Evolutionary conservation across 2,888 invertebrate species (phyloP).

Genomic region (Junonia oenone): DNA sequence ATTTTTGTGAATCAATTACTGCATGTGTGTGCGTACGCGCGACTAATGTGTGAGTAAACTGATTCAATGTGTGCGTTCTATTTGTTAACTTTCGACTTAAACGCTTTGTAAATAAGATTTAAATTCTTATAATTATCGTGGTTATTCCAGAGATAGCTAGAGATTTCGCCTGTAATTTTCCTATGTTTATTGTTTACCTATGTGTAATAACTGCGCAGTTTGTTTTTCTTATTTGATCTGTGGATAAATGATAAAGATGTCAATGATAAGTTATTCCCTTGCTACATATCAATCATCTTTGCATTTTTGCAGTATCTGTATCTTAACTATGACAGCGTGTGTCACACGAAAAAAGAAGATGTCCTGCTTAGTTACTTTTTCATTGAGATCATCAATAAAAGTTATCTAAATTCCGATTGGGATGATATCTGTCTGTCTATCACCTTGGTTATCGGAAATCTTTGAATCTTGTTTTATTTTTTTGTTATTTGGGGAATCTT

Average conservation of each 20-base stretch:
- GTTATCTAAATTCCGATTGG: too few relatives aligned
- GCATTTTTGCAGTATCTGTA: too few relatives aligned
- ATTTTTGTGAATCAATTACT: not conserved
- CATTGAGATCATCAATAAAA: too few relatives aligned
- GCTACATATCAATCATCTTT: not conserved
- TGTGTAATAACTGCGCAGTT: constrained; percentile 19
- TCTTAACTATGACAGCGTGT: too few relatives aligned
- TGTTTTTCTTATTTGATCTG: not conserved
- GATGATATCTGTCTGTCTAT: too few relatives aligned
- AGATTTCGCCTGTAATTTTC: constrained; percentile 18
- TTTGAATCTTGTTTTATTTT: too few relatives aligned
- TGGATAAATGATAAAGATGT: not conserved
- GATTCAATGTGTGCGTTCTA: not conserved
- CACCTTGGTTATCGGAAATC: too few relatives aligned
- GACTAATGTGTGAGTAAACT: not conserved
- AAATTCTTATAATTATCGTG: not conserved
- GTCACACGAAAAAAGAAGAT: not conserved
- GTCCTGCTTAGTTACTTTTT: too few relatives aligned
- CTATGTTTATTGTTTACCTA: constrained; percentile 6
- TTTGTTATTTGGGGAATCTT: too few relatives aligned
- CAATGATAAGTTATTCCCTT: not conserved
- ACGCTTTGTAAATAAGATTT: not conserved
- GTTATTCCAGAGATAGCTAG: constrained; percentile 8
- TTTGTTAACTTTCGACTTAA: not conserved
- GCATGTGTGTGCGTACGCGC: not conserved